A percentile compares a stretch with the other conserved stretches of the same genome.
Evolutionary conservation across 2,113 vertebrate species (phyloP).

Genomic region (Crotalus horridus): DNA sequence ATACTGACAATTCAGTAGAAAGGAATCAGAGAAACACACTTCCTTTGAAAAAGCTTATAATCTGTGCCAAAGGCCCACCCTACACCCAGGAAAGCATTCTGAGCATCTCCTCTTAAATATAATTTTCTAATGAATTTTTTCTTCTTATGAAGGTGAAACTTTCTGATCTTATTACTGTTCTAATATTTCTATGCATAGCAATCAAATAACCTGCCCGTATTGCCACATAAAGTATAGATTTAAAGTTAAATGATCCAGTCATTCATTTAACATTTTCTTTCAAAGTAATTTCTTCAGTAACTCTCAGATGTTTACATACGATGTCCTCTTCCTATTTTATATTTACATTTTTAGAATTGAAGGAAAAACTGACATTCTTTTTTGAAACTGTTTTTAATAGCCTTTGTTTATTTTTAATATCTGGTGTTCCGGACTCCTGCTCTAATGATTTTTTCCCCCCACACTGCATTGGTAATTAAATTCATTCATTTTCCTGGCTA

Average conservation of each 20-base stretch:
- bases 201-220: constrained; percentile 73
- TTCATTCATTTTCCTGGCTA: constrained; percentile 83
- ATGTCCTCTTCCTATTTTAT: constrained; percentile 44
- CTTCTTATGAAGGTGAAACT: constrained; percentile 79
- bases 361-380: constrained; percentile 66
- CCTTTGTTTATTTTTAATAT: constrained; percentile 81
- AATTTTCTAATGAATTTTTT: constrained; percentile 74
- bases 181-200: constrained; percentile 73
- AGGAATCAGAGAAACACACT: not conserved
- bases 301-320: constrained; percentile 59
- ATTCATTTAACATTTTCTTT: constrained; percentile 74
- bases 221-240: constrained; percentile 74
- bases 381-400: constrained; percentile 75
- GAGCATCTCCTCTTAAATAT: constrained; percentile 58
- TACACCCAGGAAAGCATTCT: constrained; percentile 46
- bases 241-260: constrained; percentile 76
- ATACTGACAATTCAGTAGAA: not conserved
- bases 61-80: constrained; percentile 3
- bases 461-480: constrained; percentile 85
- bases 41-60: not conserved
- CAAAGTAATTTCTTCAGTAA: constrained; percentile 68
- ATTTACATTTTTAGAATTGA: constrained; percentile 69
- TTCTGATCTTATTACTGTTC: constrained; percentile 71
- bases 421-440: constrained; percentile 75
- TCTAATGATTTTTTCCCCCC: constrained; percentile 82